phyloP scores from a whole-genome alignment of 2,113 vertebrate genomes.

The Forbesichthys agassizii region DNA sequence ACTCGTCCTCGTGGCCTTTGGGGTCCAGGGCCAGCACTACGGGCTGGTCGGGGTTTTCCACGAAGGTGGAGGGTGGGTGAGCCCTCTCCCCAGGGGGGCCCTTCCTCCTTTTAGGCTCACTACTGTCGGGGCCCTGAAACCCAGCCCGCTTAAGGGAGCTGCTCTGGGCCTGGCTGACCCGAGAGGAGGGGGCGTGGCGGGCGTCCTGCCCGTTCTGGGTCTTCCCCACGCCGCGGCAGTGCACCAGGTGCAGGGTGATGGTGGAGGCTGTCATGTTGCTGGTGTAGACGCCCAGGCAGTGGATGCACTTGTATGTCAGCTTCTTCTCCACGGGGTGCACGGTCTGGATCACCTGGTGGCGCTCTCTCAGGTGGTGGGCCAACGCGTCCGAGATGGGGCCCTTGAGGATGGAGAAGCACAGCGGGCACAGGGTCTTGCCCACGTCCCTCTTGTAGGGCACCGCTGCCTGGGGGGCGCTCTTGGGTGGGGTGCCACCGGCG shows the following conservation, averaged over 20 bases:
- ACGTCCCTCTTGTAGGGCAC: conserved; percentile 97
- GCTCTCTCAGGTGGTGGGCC: conserved; percentile 92
- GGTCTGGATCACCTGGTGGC: conserved; percentile 97
- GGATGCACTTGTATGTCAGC: conserved; percentile 97
- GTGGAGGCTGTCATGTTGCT: conserved; percentile 99
- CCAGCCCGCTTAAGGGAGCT: conserved; percentile 82
- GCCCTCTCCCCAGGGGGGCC: conserved; percentile 75
- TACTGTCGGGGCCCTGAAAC: conserved; percentile 81
- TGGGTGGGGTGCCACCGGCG: conserved; percentile 75
- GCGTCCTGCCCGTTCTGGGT: conserved; percentile 93
- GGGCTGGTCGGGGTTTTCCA: conserved; percentile 90
- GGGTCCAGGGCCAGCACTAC: conserved; percentile 90
- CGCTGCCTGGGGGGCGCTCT: conserved; percentile 85
- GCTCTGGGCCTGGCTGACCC: conserved; percentile 79
- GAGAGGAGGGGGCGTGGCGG: conserved; percentile 79
- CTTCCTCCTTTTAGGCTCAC: conserved; percentile 85
- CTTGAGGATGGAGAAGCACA: conserved; percentile 97
- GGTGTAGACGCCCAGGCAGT: conserved; percentile 96
- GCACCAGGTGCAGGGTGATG: conserved; percentile 94
- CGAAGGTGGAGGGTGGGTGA: conserved; percentile 74
- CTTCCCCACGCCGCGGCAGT: conserved; percentile 96
- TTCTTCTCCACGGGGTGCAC: conserved; percentile 98
- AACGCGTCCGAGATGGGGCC: conserved; percentile 96
- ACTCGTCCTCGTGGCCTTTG: conserved; percentile 92
- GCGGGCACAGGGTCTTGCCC: conserved; percentile 95